Percentiles rank a stretch among this genome's conserved stretches.
Conservation (phyloP, 2,113 vertebrate species). For the Mustelus asterias region DNA sequence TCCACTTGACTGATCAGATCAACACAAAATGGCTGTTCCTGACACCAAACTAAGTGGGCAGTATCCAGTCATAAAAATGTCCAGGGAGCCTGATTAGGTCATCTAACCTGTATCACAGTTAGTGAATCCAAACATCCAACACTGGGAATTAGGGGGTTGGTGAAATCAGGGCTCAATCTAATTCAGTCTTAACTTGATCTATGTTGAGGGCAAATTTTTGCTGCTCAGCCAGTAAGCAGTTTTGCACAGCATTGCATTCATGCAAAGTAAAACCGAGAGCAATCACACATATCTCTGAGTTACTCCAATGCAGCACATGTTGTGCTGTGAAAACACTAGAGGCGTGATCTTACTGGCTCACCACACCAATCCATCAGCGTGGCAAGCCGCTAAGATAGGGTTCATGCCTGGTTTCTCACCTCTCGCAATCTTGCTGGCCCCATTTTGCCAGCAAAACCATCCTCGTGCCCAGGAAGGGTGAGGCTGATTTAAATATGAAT, state of each 20-base stretch:
- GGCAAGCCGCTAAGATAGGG: no score
- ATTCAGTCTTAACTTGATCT: neutral
- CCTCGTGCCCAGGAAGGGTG: no score
- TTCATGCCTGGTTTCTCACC: no score
- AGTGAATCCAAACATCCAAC: neutral
- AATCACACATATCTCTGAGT: no score
- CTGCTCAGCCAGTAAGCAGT: neutral
- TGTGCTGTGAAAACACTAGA: neutral
- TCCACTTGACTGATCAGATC: neutral
- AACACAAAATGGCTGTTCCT: neutral
- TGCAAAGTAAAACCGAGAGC: neutral
- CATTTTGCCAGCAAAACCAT: no score
- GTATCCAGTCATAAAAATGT: neutral
- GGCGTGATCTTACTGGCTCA: no score
- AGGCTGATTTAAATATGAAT: no score
- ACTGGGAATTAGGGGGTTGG: neutral
- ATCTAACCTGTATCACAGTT: neutral
- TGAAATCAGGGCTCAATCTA: neutral
- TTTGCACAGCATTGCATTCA: neutral
- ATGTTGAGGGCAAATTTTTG: neutral
- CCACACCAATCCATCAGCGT: no score
- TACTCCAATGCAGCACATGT: neutral
- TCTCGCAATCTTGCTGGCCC: no score
- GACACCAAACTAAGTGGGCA: neutral
- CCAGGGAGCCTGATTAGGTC: neutral